Conservation (phyloP, 2,113 vertebrate genomes). For the Sinocyclocheilus anophthalmus region DNA sequence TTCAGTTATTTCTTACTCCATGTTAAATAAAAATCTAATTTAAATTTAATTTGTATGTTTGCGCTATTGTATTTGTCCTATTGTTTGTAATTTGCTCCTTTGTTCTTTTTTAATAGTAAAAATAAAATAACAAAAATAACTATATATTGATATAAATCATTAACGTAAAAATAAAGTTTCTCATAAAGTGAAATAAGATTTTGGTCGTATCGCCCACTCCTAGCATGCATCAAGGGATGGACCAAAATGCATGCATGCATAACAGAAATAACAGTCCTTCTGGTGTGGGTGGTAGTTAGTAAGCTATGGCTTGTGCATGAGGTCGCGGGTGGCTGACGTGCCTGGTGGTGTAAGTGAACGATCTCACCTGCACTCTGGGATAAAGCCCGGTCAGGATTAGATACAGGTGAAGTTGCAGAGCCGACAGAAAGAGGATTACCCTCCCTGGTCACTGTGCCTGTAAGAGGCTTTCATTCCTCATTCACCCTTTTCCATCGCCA, state of each 20-base stretch:
- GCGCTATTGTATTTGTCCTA: too few relatives aligned
- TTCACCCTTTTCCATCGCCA: conserved; percentile 46
- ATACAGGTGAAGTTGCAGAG: conserved; percentile 75
- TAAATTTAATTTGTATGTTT: too few relatives aligned
- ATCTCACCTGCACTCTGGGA: conserved; percentile 61
- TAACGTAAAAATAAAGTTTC: too few relatives aligned
- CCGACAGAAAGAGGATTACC: conserved; percentile 75
- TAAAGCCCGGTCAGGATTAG: conserved; percentile 72
- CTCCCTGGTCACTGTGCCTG: conserved; percentile 48
- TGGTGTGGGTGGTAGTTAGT: conserved; percentile 18
- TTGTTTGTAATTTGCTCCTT: too few relatives aligned
- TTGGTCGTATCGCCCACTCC: too few relatives aligned
- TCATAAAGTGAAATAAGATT: too few relatives aligned
- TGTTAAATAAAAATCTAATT: too few relatives aligned
- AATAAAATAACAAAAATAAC: too few relatives aligned
- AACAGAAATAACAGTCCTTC: background rate
- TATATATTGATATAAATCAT: too few relatives aligned
- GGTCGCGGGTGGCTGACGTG: conserved; percentile 22
- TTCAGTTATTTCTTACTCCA: too few relatives aligned
- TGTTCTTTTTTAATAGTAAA: too few relatives aligned
- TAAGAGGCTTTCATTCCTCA: conserved; percentile 71
- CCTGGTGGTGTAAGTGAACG: background rate
- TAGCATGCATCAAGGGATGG: background rate
- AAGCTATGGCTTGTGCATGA: conserved; percentile 40
- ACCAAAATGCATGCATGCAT: conserved; percentile 32